These are phyloP conservation scores for Bombyx mandarina DNA, from an alignment of 1,140 invertebrate genomes.

Conservation along the genomic window DNA sequence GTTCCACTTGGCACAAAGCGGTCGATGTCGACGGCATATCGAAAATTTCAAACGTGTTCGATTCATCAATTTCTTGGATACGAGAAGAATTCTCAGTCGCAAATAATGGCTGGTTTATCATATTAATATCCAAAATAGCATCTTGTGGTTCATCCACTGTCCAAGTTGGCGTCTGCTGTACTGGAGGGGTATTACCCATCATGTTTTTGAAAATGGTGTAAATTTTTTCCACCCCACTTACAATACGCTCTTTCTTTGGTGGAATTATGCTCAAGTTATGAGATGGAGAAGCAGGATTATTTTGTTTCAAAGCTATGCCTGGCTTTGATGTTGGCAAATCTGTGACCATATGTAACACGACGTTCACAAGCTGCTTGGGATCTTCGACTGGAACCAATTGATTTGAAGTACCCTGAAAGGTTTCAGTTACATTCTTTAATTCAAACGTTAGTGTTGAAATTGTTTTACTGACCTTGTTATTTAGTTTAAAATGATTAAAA, in stretches of 20 bases:
- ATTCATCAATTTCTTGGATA: no score
- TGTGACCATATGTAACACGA: conserved; percentile 78
- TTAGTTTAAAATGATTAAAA: conserved; percentile 19
- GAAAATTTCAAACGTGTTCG: no score
- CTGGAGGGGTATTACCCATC: no score
- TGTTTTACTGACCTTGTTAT: no score
- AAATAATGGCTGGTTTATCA: no score
- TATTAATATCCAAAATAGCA: background rate
- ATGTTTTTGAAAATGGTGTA: conserved; percentile 24
- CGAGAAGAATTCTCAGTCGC: no score
- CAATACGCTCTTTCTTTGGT: conserved; percentile 62
- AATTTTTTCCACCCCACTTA: conserved; percentile 69
- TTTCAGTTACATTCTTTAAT: no score
- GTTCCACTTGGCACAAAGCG: no score
- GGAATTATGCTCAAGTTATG: conserved; percentile 63
- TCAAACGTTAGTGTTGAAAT: no score
- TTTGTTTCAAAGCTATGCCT: background rate
- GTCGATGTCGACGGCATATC: no score
- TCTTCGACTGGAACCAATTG: conserved; percentile 70
- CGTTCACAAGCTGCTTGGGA: conserved; percentile 75
- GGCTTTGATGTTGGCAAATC: conserved; percentile 70
- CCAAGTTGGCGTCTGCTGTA: no score
- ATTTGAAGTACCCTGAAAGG: no score
- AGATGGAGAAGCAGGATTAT: conserved; percentile 3
- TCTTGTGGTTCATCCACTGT: conserved; percentile 2